Base-by-base conservation (phyloP, 30 jellyfish, hydroid and myxozoan genomes). In the Aurelia aurita region DNA sequence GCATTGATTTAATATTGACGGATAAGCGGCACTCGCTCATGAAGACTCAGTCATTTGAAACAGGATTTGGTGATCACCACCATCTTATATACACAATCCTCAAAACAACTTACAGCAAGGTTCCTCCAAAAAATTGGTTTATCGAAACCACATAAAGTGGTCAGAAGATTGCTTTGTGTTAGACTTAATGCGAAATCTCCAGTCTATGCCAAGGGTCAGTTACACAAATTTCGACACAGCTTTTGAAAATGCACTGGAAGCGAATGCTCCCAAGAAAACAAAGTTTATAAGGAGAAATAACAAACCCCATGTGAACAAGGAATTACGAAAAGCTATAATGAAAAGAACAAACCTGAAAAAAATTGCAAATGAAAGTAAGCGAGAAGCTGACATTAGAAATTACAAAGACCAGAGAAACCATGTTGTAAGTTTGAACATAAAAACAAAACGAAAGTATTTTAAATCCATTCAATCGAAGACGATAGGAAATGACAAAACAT, bases 31-130 rank as follows among this genome's bases (percentile, higher is more conserved):
- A 57, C 77, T 51, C 78, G 20, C 34, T 75, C 79, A 75, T 75
- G 58, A 20, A 81, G 46, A 55, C 91, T 39, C 44, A 45, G 61
- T 66, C 89, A 22, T 67, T 69, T 43, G 91, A 81, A 69, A 81
- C 91, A 49, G 91, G 91, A 51, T 67, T 81, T 66, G 34, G 80
- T 49, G 89, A 81, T 44, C 79, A 67, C 92, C 92, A 82, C 68
- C 77, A 82, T 39, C 72, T 82, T 84, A 82, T 69, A 18, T 69
- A 46, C 57, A 82, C 92, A 26, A 58, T 69, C 57, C 26, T 82
- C 9, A 82, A 82, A 69, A 66, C 92, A 58, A 57, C 78, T 28
- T 75, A 13, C 80, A 19, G 31, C 18, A 75, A 75, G 32, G 62
- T 53, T 59, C 61, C 35, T 18, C 84, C 87, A 39, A 57, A 35